Evolutionary conservation across 2,113 vertebrate species (phyloP).

Genomic region (Ciconia maguari): DNA sequence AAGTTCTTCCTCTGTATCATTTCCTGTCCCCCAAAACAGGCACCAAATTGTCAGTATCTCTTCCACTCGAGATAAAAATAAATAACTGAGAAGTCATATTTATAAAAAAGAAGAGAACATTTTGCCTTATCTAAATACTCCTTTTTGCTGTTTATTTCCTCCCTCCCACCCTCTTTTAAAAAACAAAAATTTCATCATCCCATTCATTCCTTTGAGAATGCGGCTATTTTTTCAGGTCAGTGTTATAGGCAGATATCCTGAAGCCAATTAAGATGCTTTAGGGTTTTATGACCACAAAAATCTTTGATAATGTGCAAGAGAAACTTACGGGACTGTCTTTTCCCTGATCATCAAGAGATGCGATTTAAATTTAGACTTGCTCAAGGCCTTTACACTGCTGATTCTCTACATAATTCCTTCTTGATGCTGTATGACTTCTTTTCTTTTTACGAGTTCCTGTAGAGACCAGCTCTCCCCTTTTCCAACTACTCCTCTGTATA

Average conservation of each 20-base stretch:
- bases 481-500: neutral
- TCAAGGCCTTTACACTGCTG: neutral
- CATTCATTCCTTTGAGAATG: neutral
- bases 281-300: neutral
- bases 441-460: neutral
- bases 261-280: neutral
- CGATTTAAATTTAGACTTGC: neutral
- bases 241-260: neutral
- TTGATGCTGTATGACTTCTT: neutral
- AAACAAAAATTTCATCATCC: neutral
- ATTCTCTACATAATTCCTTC: neutral
- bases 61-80: neutral
- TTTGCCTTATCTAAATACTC: neutral
- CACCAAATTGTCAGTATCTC: neutral
- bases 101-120: neutral
- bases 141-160: neutral
- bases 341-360: neutral
- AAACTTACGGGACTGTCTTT: neutral
- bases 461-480: neutral
- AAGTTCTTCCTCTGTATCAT: neutral
- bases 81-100: neutral
- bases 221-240: neutral
- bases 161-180: neutral
- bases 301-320: neutral
- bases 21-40: neutral